Base-by-base conservation (phyloP, 2,797 vertebrate genomes). In the Perodicticus potto region DNA sequence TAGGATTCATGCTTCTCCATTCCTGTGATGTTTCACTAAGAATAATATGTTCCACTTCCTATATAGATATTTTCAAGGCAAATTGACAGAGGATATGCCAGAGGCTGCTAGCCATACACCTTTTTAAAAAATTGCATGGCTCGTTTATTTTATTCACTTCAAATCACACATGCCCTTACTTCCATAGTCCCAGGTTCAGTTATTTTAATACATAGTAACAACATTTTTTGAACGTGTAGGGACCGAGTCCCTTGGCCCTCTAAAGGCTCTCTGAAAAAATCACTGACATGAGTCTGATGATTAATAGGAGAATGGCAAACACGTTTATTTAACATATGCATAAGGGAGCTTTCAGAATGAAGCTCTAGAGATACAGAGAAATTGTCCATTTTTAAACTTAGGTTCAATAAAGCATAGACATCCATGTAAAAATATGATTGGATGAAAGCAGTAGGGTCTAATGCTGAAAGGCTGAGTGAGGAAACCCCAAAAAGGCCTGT, bases 91-190 rank as follows among this genome's bases (percentile, higher is more conserved):
- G 2, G 69, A 1, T 59, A 19, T 69, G 14, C 8, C n/a, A 81
- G 29, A 65, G 2, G 4, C 13, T 72, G 20, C 14, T 34, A 57
- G 12, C 13, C 61, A 40, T 5, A 63, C 3, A 8, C 0, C 0
- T 9, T 3, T 7, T 40, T 7, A 69, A 63, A 92, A 92, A 74
- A 78, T 55, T 29, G 2, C 37, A 20, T 45, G 5, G n/a, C 4
- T 4, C 37, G 37, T 85, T 93, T 40, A 70, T 77, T 84, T 92
- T 40, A 69, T 77, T 87, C 4, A 77, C 9, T 72, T 87, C 4
- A 80, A 83, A 93, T 84, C 4, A 61, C 27, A 29, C 1, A 34
- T 55, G 2, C 3, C 3, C 25, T 53, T 40, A 45, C 4, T 74
- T 89, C 20, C 3, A 14, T 20, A 74, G 37, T 61, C 91, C 34